Conservation (phyloP, 2,113 vertebrate genomes). For the Accipiter virgatus region DNA sequence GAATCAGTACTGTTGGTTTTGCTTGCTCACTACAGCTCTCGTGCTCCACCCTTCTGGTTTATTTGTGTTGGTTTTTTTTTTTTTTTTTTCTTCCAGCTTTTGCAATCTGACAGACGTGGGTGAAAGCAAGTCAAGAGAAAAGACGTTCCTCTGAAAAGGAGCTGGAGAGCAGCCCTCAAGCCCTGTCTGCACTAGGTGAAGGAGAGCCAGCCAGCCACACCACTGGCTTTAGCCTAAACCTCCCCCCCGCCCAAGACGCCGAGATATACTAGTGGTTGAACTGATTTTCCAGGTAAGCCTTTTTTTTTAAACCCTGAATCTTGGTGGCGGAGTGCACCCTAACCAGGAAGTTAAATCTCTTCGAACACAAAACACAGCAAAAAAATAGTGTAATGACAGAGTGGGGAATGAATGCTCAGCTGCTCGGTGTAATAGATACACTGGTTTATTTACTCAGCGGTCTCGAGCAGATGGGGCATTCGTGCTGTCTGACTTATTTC, state of each 20-base stretch:
- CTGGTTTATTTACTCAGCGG: not conserved
- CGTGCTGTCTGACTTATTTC: not conserved
- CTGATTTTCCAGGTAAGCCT: constrained; percentile 41
- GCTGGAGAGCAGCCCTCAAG: not conserved
- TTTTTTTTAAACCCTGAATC: not conserved
- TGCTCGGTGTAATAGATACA: fast-evolving
- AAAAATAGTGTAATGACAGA: not conserved
- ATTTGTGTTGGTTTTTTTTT: too few species aligned
- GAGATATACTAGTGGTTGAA: not conserved
- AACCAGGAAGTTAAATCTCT: constrained; percentile 9
- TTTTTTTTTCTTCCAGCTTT: not conserved
- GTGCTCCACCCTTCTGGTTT: constrained; percentile 1
- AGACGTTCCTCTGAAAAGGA: not conserved
- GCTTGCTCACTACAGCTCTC: not conserved
- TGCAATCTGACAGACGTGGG: not conserved
- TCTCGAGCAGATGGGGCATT: not conserved
- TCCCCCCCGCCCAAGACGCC: fast-evolving
- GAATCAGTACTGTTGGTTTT: not conserved
- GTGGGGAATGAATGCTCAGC: not conserved
- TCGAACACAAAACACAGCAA: not conserved
- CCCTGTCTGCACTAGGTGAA: not conserved
- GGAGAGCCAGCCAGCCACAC: not conserved
- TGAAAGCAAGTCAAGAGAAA: not conserved
- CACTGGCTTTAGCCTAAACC: not conserved
- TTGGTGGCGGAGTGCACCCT: not conserved